A percentile compares a stretch with the other conserved stretches of the same genome.
phyloP scores from a whole-genome alignment of 2,113 vertebrate genomes.

The Strix aluco region DNA sequence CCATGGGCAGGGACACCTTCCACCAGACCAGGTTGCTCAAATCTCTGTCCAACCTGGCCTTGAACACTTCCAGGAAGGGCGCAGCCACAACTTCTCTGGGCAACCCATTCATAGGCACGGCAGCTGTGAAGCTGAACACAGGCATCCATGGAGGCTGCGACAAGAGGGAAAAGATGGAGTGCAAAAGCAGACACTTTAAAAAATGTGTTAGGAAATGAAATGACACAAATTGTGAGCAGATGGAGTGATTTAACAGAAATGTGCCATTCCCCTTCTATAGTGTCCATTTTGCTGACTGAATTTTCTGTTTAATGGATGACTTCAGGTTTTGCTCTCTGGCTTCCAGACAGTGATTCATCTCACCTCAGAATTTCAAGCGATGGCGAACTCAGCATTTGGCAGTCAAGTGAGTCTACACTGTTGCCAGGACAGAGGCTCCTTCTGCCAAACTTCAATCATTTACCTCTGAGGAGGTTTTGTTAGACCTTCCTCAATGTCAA shows the following conservation, averaged over 20 bases:
- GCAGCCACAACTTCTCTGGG: neutral
- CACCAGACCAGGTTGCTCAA: neutral
- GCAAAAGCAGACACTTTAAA: neutral
- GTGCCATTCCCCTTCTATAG: neutral
- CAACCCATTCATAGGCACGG: neutral
- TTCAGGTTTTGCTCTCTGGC: conserved; percentile 9
- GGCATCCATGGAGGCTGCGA: neutral
- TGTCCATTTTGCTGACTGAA: neutral
- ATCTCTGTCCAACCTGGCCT: neutral
- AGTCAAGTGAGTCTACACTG: neutral
- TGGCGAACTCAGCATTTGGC: conserved; percentile 16
- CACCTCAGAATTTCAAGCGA: conserved; percentile 9
- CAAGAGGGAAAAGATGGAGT: neutral
- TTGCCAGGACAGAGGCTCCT: conserved; percentile 4
- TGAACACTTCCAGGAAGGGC: neutral
- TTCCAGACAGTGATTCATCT: conserved; percentile 23
- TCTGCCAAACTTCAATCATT: neutral
- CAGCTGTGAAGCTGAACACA: neutral
- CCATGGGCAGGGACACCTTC: neutral
- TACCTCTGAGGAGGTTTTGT: neutral
- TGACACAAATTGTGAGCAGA: neutral
- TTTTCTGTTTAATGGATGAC: conserved; percentile 10
- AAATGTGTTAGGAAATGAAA: conserved; percentile 6
- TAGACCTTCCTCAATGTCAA: neutral
- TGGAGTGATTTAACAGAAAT: neutral